A percentile compares a stretch with the other conserved stretches of the same genome.
Conservation (phyloP, 2,797 vertebrate genomes). For the Babyrousa celebensis region DNA sequence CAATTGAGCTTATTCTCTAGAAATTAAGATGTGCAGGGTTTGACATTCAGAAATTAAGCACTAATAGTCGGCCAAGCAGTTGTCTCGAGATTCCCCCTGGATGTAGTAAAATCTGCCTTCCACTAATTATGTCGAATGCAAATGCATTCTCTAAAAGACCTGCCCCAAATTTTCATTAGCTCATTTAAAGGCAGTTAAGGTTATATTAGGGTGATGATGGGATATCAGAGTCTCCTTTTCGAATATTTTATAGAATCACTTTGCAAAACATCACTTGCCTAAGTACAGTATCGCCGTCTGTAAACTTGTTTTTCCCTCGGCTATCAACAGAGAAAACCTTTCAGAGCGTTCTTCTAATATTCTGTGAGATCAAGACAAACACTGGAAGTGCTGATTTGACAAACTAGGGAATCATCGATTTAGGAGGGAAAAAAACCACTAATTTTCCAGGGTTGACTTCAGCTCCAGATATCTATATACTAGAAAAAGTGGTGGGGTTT, state of each 20-base stretch:
- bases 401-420: conserved; percentile 80
- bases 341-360: conserved; percentile 66
- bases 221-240: conserved; percentile 72
- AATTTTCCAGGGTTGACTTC: conserved; percentile 85
- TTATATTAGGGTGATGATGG: conserved; percentile 77
- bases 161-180: conserved; percentile 90
- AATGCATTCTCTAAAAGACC: conserved; percentile 92
- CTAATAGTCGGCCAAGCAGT: conserved; percentile 97
- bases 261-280: conserved; percentile 67
- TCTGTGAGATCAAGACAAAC: conserved; percentile 75
- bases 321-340: conserved; percentile 65
- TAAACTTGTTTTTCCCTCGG: conserved; percentile 78
- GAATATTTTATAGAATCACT: conserved; percentile 66
- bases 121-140: conserved; percentile 98
- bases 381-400: conserved; percentile 70
- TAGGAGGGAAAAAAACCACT: conserved; percentile 4
- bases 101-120: conserved; percentile 95
- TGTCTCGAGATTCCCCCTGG: conserved; percentile 96
- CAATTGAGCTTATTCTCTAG: conserved; percentile 95
- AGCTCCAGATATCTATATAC: conserved; percentile 62
- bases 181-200: conserved; percentile 87
- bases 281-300: conserved; percentile 66
- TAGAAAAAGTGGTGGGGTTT: conserved; percentile 66
- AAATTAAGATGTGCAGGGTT: conserved; percentile 98
- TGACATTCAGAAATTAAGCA: conserved; percentile 98